A percentile compares a stretch with the other conserved stretches of the same genome.
Conservation (phyloP, 2,888 invertebrate species). For the Platerodrilus igneus region DNA sequence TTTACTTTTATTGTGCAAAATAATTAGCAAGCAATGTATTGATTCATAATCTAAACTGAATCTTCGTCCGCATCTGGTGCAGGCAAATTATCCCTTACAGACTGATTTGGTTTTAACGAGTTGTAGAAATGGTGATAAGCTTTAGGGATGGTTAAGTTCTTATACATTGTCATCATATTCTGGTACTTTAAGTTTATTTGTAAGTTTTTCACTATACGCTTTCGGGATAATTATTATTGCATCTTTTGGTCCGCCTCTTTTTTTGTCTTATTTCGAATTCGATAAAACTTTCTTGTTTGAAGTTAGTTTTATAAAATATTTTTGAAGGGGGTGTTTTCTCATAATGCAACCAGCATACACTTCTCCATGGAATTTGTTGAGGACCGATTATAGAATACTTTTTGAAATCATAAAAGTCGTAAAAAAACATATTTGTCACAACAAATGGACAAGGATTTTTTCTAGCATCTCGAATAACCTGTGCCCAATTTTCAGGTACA, state of each 20-base stretch:
- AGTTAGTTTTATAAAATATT: conserved; percentile 23
- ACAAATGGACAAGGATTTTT: conserved; percentile 22
- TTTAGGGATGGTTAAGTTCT: background rate
- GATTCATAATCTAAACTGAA: too few species aligned
- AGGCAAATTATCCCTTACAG: background rate
- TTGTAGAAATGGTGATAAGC: background rate
- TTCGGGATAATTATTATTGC: conserved; percentile 7
- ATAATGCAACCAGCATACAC: conserved; percentile 19
- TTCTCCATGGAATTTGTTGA: conserved; percentile 12
- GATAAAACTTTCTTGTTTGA: conserved; percentile 15
- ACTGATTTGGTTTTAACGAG: background rate
- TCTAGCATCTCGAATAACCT: conserved; percentile 26
- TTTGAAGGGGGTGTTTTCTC: conserved; percentile 16
- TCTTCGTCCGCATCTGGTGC: background rate
- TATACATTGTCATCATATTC: background rate
- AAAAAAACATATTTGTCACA: conserved; percentile 16
- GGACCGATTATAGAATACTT: conserved; percentile 2
- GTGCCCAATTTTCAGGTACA: conserved; percentile 32
- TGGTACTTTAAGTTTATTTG: background rate
- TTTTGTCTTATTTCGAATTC: conserved; percentile 16
- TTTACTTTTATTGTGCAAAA: too few species aligned
- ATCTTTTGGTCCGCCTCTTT: conserved; percentile 19
- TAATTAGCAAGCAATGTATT: too few species aligned
- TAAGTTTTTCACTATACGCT: conserved; percentile 11
- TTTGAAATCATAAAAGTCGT: conserved; percentile 25